phyloP scores from a whole-genome alignment of 2,888 invertebrate species.

The Drosophila limbata region DNA sequence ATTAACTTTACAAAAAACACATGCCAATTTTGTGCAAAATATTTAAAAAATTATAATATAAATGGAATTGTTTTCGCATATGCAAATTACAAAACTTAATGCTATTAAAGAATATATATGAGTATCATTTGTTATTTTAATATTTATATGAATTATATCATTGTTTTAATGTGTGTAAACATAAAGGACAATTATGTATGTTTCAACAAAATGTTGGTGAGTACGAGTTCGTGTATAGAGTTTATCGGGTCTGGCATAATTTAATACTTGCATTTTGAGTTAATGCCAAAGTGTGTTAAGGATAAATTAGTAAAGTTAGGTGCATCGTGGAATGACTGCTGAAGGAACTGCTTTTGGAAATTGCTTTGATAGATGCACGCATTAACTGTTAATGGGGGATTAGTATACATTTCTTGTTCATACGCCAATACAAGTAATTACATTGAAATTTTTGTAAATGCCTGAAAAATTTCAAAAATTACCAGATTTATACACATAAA shows the following conservation, averaged over 20 bases:
- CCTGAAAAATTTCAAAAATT: conserved; percentile 74
- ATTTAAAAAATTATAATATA: conserved; percentile 44
- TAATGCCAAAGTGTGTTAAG: conserved; percentile 50
- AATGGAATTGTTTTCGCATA: conserved; percentile 27
- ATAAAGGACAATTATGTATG: conserved; percentile 25
- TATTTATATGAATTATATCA: conserved; percentile 44
- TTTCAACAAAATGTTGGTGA: conserved; percentile 22
- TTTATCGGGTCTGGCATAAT: conserved; percentile 47
- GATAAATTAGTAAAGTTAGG: conserved; percentile 16
- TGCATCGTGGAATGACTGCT: conserved; percentile 24
- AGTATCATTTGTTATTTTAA: conserved; percentile 83
- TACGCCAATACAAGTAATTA: conserved; percentile 59
- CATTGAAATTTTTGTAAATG: conserved; percentile 63
- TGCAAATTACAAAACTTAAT: conserved; percentile 51
- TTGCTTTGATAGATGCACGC: conserved; percentile 53
- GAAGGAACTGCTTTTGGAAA: conserved; percentile 68
- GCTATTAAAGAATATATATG: conserved; percentile 79
- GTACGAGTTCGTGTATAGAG: conserved; percentile 10
- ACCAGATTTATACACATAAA: conserved; percentile 59
- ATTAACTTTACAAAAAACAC: conserved; percentile 38
- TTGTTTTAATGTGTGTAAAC: conserved; percentile 20
- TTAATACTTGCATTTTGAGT: conserved; percentile 76
- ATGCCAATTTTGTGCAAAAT: conserved; percentile 33
- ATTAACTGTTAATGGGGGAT: conserved; percentile 40
- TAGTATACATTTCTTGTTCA: conserved; percentile 30